phyloP scores from a whole-genome alignment of 2,113 vertebrate species.

The Saimiri boliviensis region DNA sequence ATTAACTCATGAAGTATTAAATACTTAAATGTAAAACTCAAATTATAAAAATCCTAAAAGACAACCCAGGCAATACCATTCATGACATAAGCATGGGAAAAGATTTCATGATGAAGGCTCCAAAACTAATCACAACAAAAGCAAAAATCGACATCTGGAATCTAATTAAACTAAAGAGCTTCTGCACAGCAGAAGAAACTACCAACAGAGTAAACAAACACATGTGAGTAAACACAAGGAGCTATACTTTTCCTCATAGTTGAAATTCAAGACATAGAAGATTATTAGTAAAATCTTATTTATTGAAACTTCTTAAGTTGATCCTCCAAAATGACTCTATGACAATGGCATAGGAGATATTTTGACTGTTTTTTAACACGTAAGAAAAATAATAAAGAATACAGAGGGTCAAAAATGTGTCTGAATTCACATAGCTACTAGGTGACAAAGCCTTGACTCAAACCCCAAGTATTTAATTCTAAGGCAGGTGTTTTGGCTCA shows the following conservation, averaged over 20 bases:
- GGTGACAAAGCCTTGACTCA: not conserved
- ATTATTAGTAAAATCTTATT: not conserved
- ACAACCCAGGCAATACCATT: too few species aligned
- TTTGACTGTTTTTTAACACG: not conserved
- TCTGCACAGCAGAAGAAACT: too few species aligned
- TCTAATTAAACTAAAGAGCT: too few species aligned
- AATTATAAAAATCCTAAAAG: too few species aligned
- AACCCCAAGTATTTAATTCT: not conserved
- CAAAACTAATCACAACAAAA: too few species aligned
- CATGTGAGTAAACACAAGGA: not conserved
- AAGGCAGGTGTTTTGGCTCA: not conserved
- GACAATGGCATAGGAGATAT: not conserved
- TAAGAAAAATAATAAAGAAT: conserved; percentile 10
- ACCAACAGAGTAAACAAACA: too few species aligned
- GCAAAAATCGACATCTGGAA: too few species aligned
- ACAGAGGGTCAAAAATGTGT: not conserved
- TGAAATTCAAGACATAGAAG: not conserved
- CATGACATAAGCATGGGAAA: too few species aligned
- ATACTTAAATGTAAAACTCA: too few species aligned
- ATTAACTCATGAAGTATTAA: too few species aligned
- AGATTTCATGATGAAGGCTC: too few species aligned
- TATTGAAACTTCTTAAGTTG: not conserved
- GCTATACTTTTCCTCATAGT: not conserved
- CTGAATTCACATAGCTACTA: not conserved
- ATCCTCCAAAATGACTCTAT: not conserved